These are phyloP conservation scores for Alsophila aescularia DNA, from an alignment of 2,888 invertebrate genomes.

Conservation along the genomic window DNA sequence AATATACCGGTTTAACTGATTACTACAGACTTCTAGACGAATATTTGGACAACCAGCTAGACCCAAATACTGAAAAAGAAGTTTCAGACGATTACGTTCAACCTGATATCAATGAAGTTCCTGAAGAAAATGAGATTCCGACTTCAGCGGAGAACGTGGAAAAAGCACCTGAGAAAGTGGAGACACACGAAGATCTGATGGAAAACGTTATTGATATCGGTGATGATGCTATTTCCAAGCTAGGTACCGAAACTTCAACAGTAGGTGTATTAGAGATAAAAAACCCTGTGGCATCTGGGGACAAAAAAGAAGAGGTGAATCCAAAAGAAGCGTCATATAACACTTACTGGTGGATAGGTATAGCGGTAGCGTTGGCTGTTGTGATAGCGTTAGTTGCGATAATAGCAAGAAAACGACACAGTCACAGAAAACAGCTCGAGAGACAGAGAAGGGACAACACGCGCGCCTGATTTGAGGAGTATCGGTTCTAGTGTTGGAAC, in stretches of 20 bases:
- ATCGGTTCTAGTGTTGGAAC: conserved; percentile 77
- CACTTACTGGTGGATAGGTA: conserved; percentile 80
- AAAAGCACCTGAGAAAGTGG: conserved; percentile 29
- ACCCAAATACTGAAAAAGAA: conserved; percentile 55
- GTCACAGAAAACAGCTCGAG: conserved; percentile 77
- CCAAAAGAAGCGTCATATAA: conserved; percentile 75
- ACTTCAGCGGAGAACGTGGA: conserved; percentile 36
- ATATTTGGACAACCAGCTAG: conserved; percentile 79
- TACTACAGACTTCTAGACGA: conserved; percentile 83
- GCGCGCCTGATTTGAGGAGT: conserved; percentile 80
- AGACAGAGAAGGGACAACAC: conserved; percentile 75
- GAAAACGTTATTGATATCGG: conserved; percentile 68
- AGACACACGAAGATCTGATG: conserved; percentile 46
- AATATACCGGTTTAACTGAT: conserved; percentile 78
- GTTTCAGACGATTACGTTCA: conserved; percentile 67
- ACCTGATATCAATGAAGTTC: conserved; percentile 48
- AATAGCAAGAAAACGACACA: conserved; percentile 79
- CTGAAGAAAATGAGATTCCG: conserved; percentile 63
- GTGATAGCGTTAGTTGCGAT: conserved; percentile 72
- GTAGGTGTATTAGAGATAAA: conserved; percentile 78
- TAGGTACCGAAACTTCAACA: conserved; percentile 69
- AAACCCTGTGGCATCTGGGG: conserved; percentile 64
- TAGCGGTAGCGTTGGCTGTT: conserved; percentile 72
- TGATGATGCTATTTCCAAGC: conserved; percentile 61
- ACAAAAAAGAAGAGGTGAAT: conserved; percentile 54